Base-by-base conservation (phyloP, 2,888 invertebrate species). In the Ochropacha duplaris region DNA sequence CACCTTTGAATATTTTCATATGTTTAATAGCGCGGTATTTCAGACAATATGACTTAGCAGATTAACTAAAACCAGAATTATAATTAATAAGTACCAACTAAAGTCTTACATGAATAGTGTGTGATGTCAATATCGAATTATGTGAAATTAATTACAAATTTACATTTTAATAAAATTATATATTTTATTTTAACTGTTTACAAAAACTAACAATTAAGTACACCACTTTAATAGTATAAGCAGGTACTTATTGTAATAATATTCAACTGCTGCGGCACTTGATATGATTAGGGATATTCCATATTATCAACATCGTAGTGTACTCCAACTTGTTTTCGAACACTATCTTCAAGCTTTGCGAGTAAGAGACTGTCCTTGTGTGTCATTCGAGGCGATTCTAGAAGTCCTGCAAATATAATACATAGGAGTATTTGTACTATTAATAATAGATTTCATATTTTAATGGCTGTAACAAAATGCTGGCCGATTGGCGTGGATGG, bases 11-110 rank as follows among this genome's bases (percentile, higher is more conserved):
- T 86, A 89, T 97, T 55, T 94, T 96, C 72, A 96, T 97, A 76
- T 96, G 96, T 82, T 86, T 97, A 65, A 95, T 97, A 51, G 94
- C 95, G 49, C 93, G 94, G 72, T 96, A 96, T 86, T 97, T 96
- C 86, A 93, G 94, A 65, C 97, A 97, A 83, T 87, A 94, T 66
- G 97, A 97, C 86, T 90, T 97, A 74, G 95, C 95, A 26, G 96
- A 96, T 69, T 84, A 61, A 52, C 5, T 6, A n/a, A 52, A 9
- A 4, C 22, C 12, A 16, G n/a, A n/a, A 16, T 51, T 31, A 4
- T 52, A 19, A 34, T 52, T 31, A 51, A 5, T 19, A 1, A 19
- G 16, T 16, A 16, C 16, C 39, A 16, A 6, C 11, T 39, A 39
- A 36, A 36, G n/a, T 12, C n/a, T 36, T 36, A 44, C 9, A 44